Base-by-base conservation (phyloP, 2,888 invertebrate genomes). In the Notodonta ziczac region DNA sequence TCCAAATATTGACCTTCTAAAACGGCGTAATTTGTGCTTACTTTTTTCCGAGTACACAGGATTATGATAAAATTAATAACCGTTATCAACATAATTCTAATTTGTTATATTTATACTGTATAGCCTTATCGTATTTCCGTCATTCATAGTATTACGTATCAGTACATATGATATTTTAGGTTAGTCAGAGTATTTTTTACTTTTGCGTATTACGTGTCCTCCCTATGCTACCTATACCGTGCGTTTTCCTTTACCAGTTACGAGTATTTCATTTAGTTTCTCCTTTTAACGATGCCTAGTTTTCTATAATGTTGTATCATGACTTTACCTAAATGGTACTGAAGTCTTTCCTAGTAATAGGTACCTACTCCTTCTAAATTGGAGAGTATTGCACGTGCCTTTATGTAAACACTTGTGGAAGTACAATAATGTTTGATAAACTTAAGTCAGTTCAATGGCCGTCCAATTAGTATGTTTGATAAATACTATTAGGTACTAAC, bases 351-450 rank as follows among this genome's bases (percentile, higher is more conserved):
- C 51, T 4, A 51, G 4, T 8, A 48, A 14, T 48, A 35, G 24
- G 0, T 16, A 16, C 5, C 0, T 46, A 46, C 5, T 39, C 10
- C 14, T 40, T 58, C 59, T 2, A 44, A 35, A 54, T 54, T 57
- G 56, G 56, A 61, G 66, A 46, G 60, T 55, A 52, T 61, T 13
- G 64, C 78, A 81, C 81, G 80, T 76, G 83, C 70, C 72, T 59
- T 54, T 58, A 62, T 75, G 76, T 78, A 82, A 84, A 84, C 79
- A 83, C 62, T 64, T 69, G 73, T 75, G 74, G 72, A 73, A 62
- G 58, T 57, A 61, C 56, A 56, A 60, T 53, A n/a, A 60, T 73
- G 71, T 75, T 77, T 78, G 71, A 76, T 76, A 76, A 76, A 78
- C 77, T 60, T 61, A 50, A 58, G 40, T 48, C 59, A 63, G 48